These are phyloP conservation scores for Psilopogon haemacephalus DNA, from an alignment of 2,113 vertebrate species.

Conservation along the genomic window DNA sequence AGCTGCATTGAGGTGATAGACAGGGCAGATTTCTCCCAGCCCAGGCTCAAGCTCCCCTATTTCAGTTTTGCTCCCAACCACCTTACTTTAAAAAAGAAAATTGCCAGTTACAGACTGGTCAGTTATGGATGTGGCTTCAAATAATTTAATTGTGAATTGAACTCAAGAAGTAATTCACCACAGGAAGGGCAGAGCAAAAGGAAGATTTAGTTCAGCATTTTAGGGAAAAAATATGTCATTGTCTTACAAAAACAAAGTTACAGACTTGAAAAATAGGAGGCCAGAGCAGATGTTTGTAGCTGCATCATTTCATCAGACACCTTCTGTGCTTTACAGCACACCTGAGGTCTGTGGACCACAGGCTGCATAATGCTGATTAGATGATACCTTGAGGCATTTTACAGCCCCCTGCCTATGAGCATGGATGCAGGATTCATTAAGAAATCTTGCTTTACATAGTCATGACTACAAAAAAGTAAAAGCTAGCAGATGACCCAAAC, in stretches of 20 bases:
- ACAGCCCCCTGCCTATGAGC: background rate
- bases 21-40: background rate
- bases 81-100: background rate
- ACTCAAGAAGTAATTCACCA: background rate
- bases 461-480: background rate
- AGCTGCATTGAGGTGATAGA: background rate
- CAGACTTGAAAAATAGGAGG: background rate
- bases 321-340: background rate
- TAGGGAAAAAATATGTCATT: background rate
- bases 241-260: background rate
- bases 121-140: accelerated
- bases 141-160: background rate
- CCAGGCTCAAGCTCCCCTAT: background rate
- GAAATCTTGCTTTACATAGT: background rate
- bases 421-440: background rate
- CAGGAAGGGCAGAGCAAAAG: background rate
- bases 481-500: background rate
- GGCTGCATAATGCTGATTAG: background rate
- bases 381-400: background rate
- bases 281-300: background rate
- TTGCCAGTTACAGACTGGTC: background rate
- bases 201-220: background rate
- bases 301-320: background rate
- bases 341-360: background rate
- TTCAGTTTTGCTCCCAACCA: background rate